Base-by-base conservation (phyloP, 64 coral and sea anemone species). In the Montipora sp. region DNA sequence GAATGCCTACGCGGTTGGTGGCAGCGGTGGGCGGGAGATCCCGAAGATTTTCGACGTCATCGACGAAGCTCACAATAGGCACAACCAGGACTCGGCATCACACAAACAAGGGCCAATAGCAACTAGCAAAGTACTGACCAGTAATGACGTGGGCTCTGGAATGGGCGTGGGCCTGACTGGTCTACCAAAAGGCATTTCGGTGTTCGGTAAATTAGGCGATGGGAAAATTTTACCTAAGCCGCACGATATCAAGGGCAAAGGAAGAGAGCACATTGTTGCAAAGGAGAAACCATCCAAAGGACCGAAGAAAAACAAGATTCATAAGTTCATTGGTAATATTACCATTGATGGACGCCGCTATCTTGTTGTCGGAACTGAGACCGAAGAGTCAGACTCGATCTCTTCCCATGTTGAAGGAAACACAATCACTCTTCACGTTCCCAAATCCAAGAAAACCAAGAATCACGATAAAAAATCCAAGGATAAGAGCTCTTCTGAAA, bases 121-220 rank as follows among this genome's bases (percentile, higher is more conserved):
- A 99, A 99, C 98, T 99, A 98, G 96, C 96, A 98, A 98, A 95
- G 80, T 80, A 81, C 93, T 95, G 87, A 91, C 90, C 74, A 93
- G 93, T 86, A 89, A 90, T 44, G 98, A 99, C 67, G 94, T 92
- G 57, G 98, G 98, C 89, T 99, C 98, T 72, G 98, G 98, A 15
- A 99, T 99, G 94, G 95, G 95, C 43, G 92, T 98, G 10, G 95
- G 95, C 23, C 89, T 98, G 57, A 94, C 87, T 49, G 90, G 87
- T 59, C 77, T 98, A 24, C 95, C 95, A 4, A 78, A 98, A 13
- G 95, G 95, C 1, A 94, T 98, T 74, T 98, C 95, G 19, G 95
- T 98, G 15, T 98, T 98, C 77, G 95, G 95, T 48, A 88, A 94
- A 73, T 59, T 98, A 75, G 95, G 95, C 20, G 95, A 98, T 47